Evolutionary conservation across 2,888 invertebrate species (phyloP).

Genomic region (Athalia rosae): DNA sequence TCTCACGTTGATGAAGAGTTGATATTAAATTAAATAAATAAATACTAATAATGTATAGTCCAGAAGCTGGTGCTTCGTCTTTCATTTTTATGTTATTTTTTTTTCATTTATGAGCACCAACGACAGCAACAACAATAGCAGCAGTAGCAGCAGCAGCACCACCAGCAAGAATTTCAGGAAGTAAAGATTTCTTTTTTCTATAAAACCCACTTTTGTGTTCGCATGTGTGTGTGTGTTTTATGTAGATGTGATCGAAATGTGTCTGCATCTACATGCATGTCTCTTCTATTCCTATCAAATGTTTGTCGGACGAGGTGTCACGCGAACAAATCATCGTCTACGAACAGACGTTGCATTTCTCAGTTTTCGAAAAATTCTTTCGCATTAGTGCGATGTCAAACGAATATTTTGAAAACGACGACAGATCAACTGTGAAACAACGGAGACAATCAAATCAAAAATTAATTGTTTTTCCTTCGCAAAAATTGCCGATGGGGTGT

Average conservation of each 20-base stretch:
- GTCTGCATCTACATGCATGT: background rate
- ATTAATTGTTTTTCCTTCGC: too few relatives aligned
- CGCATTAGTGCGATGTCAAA: too few relatives aligned
- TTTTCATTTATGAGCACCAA: conserved; percentile 43
- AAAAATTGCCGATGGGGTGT: too few relatives aligned
- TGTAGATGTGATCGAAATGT: background rate
- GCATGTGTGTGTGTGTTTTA: conserved; percentile 7
- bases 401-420: too few relatives aligned
- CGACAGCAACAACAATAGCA: conserved; percentile 40
- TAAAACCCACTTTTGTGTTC: conserved; percentile 38
- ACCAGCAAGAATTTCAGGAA: conserved; percentile 42
- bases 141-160: conserved; percentile 41
- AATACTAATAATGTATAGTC: conserved; percentile 29
- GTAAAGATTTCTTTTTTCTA: conserved; percentile 25
- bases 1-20: conserved; percentile 25
- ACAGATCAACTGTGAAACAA: too few relatives aligned
- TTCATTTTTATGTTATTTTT: conserved; percentile 46
- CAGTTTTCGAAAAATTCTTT: too few relatives aligned
- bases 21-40: conserved; percentile 31
- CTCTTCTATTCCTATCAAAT: too few relatives aligned
- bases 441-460: too few relatives aligned
- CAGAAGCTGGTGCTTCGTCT: conserved; percentile 36
- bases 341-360: too few relatives aligned
- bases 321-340: too few relatives aligned
- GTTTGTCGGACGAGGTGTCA: too few relatives aligned